phyloP scores from a whole-genome alignment of 1,140 invertebrate species.

The Leptinotarsa lineolata region DNA sequence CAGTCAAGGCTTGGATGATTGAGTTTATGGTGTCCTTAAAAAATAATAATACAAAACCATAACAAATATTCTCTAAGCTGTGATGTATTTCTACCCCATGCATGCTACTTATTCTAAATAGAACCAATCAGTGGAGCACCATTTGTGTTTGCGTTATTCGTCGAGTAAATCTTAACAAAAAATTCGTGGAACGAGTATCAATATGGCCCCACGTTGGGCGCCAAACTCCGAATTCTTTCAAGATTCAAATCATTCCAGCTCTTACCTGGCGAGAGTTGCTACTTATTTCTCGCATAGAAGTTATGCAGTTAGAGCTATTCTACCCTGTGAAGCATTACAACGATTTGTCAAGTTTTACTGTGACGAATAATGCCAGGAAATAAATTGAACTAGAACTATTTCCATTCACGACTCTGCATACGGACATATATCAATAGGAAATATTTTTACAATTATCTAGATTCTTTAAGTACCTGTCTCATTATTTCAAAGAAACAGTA shows the following conservation, averaged over 20 bases:
- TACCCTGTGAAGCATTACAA: neutral
- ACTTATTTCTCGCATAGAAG: neutral
- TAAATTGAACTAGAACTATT: neutral
- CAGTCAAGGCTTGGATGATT: neutral
- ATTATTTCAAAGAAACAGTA: slow-evolving; percentile 13
- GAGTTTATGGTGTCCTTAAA: neutral
- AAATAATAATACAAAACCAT: neutral
- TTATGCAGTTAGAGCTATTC: neutral
- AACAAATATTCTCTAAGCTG: neutral
- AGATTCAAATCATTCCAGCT: neutral
- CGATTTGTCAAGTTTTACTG: neutral
- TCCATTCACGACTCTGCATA: neutral
- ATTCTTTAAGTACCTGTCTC: slow-evolving; percentile 40
- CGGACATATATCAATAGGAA: neutral
- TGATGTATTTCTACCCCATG: neutral
- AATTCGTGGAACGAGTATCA: neutral
- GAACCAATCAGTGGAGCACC: neutral
- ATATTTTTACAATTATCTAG: slow-evolving; percentile 6
- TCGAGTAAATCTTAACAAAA: neutral
- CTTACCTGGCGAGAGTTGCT: neutral
- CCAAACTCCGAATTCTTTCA: neutral
- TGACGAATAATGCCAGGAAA: neutral
- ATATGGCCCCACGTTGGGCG: neutral
- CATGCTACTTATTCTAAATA: neutral
- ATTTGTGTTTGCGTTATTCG: neutral